A percentile compares a stretch with the other conserved stretches of the same genome.
phyloP scores from a whole-genome alignment of 92 coral and sea anemone species.

The Diadumene lineata region DNA sequence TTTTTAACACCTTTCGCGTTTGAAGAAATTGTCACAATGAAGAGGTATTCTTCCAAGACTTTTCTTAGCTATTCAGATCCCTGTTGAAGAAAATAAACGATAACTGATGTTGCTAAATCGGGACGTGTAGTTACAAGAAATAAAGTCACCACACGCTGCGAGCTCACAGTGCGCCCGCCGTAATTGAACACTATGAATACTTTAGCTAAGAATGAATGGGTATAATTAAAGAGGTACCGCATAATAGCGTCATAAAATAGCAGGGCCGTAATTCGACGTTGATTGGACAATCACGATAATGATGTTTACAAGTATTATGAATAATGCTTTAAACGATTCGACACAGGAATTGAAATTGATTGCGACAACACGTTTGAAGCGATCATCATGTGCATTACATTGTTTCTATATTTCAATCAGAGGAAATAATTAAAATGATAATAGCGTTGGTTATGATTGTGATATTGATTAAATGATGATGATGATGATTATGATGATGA shows the following conservation, averaged over 20 bases:
- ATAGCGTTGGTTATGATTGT: no score
- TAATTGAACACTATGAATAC: background rate
- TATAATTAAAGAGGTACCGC: constrained; percentile 4
- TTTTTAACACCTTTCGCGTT: no score
- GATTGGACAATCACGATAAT: background rate
- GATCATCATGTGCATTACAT: no score
- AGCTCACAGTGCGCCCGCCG: background rate
- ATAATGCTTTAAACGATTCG: background rate
- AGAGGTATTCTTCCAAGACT: no score
- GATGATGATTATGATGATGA: no score
- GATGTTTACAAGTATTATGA: background rate
- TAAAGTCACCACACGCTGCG: background rate
- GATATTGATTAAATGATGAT: no score
- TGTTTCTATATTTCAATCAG: no score
- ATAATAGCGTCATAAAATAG: background rate
- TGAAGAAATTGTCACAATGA: no score
- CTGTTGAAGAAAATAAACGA: background rate
- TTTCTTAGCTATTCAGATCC: background rate
- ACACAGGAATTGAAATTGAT: background rate
- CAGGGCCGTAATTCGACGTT: background rate
- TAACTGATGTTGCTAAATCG: background rate
- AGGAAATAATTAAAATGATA: no score
- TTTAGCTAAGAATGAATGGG: background rate
- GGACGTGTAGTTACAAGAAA: background rate
- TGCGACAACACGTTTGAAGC: background rate